Conservation (phyloP, 2,888 invertebrate genomes). For the Tetropium fuscum region DNA sequence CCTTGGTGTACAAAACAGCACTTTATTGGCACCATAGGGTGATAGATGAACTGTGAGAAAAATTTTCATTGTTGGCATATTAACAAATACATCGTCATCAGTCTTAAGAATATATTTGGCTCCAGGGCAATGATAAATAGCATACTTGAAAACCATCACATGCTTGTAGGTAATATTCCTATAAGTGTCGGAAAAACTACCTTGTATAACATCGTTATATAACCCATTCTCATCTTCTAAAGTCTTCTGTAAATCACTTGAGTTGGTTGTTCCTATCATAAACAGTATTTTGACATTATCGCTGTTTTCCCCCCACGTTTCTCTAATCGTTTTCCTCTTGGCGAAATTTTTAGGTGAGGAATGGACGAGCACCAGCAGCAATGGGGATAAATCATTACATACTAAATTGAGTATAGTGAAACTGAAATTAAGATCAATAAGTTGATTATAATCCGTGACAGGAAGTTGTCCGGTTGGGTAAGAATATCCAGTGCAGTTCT, state of each 20-base stretch:
- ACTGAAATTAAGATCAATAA: conserved; percentile 47
- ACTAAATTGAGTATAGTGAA: conserved; percentile 43
- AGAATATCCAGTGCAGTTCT: conserved; percentile 43
- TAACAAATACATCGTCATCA: conserved; percentile 84
- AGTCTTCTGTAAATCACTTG: conserved; percentile 52
- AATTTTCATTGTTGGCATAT: conserved; percentile 72
- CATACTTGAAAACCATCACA: conserved; percentile 85
- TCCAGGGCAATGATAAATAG: conserved; percentile 75
- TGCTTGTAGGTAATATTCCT: conserved; percentile 88
- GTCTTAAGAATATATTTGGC: conserved; percentile 78
- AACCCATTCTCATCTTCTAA: conserved; percentile 69
- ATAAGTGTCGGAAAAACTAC: conserved; percentile 81
- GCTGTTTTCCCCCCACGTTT: conserved; percentile 77
- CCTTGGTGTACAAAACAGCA: conserved; percentile 74
- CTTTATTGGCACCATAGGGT: conserved; percentile 71
- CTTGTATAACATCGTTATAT: conserved; percentile 80
- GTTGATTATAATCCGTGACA: conserved; percentile 44
- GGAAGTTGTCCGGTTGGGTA: conserved; percentile 44
- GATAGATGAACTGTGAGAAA: conserved; percentile 72
- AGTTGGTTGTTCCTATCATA: conserved; percentile 71
- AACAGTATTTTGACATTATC: conserved; percentile 74
- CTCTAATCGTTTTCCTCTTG: conserved; percentile 76
- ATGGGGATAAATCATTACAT: conserved; percentile 44
- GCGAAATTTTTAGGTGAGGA: conserved; percentile 76
- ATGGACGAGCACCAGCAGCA: conserved; percentile 75